A percentile compares a stretch with the other conserved stretches of the same genome.
Conservation (phyloP, 1,140 invertebrate genomes). For the Ostrea denselamellosa region DNA sequence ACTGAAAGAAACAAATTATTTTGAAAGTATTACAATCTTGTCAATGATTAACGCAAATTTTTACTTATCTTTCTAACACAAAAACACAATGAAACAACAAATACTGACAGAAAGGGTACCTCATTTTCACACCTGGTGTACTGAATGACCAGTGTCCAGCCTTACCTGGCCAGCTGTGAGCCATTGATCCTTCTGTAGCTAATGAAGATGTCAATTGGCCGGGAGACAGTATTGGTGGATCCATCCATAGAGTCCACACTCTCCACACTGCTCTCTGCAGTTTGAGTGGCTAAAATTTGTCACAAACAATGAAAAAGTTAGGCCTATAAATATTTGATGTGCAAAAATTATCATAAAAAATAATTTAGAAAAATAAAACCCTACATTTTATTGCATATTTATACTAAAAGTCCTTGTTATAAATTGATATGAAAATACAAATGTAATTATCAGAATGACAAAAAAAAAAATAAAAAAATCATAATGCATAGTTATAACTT, state of each 20-base stretch:
- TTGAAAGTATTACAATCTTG: background rate
- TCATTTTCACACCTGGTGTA: background rate
- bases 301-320: background rate
- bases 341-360: too few species aligned
- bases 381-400: too few species aligned
- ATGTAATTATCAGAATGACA: too few species aligned
- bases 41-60: background rate
- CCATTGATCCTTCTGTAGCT: constrained; percentile 98
- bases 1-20: constrained; percentile 79
- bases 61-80: background rate
- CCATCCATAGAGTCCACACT: constrained; percentile 41
- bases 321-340: background rate
- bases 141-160: background rate
- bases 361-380: too few species aligned
- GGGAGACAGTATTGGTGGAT: constrained; percentile 9
- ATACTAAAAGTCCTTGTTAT: too few species aligned
- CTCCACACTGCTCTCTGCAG: background rate
- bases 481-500: too few species aligned
- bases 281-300: background rate
- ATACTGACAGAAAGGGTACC: too few species aligned
- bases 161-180: constrained; percentile 93
- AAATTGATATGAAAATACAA: too few species aligned
- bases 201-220: constrained; percentile 92
- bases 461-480: too few species aligned
- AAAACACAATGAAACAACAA: background rate